phyloP scores from a whole-genome alignment of 2,888 invertebrate species.

The Coelopa pilipes region DNA sequence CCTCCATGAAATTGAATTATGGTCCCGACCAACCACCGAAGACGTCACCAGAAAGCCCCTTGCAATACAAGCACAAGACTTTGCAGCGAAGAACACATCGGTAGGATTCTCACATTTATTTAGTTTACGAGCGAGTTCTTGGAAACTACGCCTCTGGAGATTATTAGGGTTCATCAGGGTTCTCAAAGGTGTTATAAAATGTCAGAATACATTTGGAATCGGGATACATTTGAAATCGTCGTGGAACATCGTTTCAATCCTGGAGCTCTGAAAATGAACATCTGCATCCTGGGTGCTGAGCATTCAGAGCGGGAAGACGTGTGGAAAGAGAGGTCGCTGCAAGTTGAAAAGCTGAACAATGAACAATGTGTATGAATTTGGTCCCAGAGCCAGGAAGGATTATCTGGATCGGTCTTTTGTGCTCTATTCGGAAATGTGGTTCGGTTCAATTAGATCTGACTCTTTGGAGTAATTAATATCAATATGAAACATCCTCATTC shows the following conservation, averaged over 20 bases:
- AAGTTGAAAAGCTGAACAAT: constrained; percentile 29
- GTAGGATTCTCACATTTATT: too few relatives aligned
- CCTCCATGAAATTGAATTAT: too few relatives aligned
- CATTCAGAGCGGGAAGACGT: constrained; percentile 25
- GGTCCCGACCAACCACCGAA: too few relatives aligned
- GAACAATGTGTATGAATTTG: constrained; percentile 23
- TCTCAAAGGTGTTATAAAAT: constrained; percentile 10
- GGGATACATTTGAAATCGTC: constrained; percentile 2
- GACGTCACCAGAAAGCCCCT: too few relatives aligned
- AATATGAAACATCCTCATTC: constrained; percentile 14
- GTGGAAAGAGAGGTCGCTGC: not conserved
- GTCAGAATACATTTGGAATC: constrained; percentile 18
- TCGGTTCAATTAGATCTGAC: constrained; percentile 39
- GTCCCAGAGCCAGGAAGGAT: constrained; percentile 32
- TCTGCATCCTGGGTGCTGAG: constrained; percentile 49
- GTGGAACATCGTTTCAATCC: not conserved
- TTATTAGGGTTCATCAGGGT: too few relatives aligned
- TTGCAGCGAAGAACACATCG: too few relatives aligned
- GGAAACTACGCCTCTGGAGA: too few relatives aligned
- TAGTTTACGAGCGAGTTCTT: too few relatives aligned
- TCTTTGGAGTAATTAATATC: constrained; percentile 21
- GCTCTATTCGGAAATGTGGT: constrained; percentile 34
- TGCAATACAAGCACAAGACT: too few relatives aligned
- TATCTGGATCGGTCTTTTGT: constrained; percentile 37
- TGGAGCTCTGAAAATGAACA: constrained; percentile 44